Evolutionary conservation across 2,113 vertebrate genomes (phyloP).

Genomic region (Megaleporinus macrocephalus): DNA sequence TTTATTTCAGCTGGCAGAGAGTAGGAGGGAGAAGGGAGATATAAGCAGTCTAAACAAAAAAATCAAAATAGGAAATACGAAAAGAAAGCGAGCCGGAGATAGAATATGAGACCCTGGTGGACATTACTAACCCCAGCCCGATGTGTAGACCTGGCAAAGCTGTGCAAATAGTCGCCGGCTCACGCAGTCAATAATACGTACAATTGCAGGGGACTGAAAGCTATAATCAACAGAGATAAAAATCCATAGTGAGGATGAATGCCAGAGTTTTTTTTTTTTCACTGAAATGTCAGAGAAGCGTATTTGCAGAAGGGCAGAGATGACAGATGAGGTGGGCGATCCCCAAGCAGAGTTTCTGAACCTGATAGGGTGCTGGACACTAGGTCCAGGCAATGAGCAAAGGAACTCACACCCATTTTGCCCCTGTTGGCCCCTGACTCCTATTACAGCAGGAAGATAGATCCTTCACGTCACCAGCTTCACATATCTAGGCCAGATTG

Average conservation of each 20-base stretch:
- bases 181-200: slow-evolving; percentile 79
- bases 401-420: slow-evolving; percentile 11
- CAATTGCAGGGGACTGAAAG: slow-evolving; percentile 75
- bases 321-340: slow-evolving; percentile 75
- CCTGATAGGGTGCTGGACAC: slow-evolving; percentile 71
- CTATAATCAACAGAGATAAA: slow-evolving; percentile 73
- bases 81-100: slow-evolving; percentile 57
- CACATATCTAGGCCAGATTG: not conserved
- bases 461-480: not conserved
- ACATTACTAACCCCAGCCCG: slow-evolving; percentile 62
- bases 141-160: slow-evolving; percentile 69
- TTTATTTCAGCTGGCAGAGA: slow-evolving; percentile 72
- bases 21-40: slow-evolving; percentile 38
- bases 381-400: slow-evolving; percentile 6
- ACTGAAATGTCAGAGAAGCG: slow-evolving; percentile 78
- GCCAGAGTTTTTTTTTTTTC: slow-evolving; percentile 70
- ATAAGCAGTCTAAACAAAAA: slow-evolving; percentile 60
- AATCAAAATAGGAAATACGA: slow-evolving; percentile 4
- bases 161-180: slow-evolving; percentile 79
- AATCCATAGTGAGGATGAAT: slow-evolving; percentile 81
- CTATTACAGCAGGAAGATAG: not conserved
- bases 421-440: not conserved
- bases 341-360: slow-evolving; percentile 52
- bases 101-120: slow-evolving; percentile 28
- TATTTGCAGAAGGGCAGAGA: slow-evolving; percentile 80